Percentiles rank a stretch among this genome's conserved stretches.
phyloP scores from a whole-genome alignment of 2,888 invertebrate species.

The Sarcophaga rosellei region DNA sequence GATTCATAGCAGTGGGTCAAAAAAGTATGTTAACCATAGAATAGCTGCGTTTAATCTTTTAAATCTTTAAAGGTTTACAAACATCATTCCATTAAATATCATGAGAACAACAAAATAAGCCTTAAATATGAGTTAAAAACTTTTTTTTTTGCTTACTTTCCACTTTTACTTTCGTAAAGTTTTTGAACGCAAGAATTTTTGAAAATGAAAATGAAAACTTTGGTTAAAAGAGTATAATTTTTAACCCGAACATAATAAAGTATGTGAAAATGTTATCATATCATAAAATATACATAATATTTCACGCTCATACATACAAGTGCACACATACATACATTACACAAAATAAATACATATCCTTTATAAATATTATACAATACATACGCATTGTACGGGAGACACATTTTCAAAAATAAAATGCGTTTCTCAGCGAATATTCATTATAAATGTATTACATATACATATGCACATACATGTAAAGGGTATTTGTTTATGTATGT shows the following conservation, averaged over 20 bases:
- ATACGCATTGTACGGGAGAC: not conserved
- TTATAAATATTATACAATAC: not conserved
- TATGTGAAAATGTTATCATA: conserved; percentile 53
- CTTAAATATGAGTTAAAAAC: too few species aligned
- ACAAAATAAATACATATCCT: not conserved
- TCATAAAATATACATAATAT: conserved; percentile 46
- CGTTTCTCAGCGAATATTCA: conserved; percentile 16
- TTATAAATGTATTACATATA: not conserved
- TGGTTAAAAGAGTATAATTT: not conserved
- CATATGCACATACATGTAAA: not conserved
- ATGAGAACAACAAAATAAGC: too few species aligned
- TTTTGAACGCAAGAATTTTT: too few species aligned
- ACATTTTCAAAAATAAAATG: conserved; percentile 8
- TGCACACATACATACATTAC: not conserved
- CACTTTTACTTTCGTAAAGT: too few species aligned
- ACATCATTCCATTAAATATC: too few species aligned
- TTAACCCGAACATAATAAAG: conserved; percentile 33
- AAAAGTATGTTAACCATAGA: too few species aligned
- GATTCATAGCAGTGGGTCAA: too few species aligned
- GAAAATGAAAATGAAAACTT: not conserved
- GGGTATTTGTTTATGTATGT: conserved; percentile 29
- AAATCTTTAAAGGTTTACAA: too few species aligned
- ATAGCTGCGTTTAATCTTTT: too few species aligned
- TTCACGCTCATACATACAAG: not conserved
- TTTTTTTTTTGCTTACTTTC: too few species aligned